Base-by-base conservation (phyloP, 2,797 vertebrate genomes). In the Alosa sapidissima region DNA sequence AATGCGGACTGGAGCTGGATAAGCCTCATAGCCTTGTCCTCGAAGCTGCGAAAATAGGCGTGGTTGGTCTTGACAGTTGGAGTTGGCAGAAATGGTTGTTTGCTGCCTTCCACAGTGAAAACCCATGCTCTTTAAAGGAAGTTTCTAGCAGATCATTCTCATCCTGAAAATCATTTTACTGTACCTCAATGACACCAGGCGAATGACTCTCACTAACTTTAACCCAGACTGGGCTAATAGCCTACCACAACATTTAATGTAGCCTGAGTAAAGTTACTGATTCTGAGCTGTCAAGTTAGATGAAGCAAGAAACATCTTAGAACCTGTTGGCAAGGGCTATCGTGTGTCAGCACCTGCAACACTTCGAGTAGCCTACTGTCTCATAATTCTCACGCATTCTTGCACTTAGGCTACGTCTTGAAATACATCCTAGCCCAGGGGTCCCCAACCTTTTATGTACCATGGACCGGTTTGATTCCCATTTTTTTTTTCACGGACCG, bases 101-200 rank as follows among this genome's bases (percentile, higher is more conserved):
- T 28, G 28, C 28, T 28, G 28, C 28, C 33, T 68, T 3, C 65
- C 65, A 0, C 33, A 72, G 68, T 72, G 7, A 41, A 41, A 45
- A 14, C 14, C 36, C 36, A 28, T 58, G 19, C 28, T 28, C 28
- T 28, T 28, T 28, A 28, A 28, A 54, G 51, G 51, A 54, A 21
- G 21, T n/a, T 7, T 7, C 1, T 5, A 4, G 55, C 52, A 58
- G 21, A 58, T 1, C 6, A 1, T 58, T 58, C 3, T n/a, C 55
- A 58, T 58, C 19, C 21, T 19, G 52, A 54, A 54, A 54, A 16
- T 6, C 52, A 1, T 13, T 16, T 13, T 11, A 52, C 84, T 89
- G 93, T 16, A 85, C 84, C 0, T 28, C 28, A 28, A 28, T 28
- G 28, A 28, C 28, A 28, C 28, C 28, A 28, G 28, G 28, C 28